Evolutionary conservation across 2,113 vertebrate species (phyloP).

Genomic region (Myrmophylax atrothorax): DNA sequence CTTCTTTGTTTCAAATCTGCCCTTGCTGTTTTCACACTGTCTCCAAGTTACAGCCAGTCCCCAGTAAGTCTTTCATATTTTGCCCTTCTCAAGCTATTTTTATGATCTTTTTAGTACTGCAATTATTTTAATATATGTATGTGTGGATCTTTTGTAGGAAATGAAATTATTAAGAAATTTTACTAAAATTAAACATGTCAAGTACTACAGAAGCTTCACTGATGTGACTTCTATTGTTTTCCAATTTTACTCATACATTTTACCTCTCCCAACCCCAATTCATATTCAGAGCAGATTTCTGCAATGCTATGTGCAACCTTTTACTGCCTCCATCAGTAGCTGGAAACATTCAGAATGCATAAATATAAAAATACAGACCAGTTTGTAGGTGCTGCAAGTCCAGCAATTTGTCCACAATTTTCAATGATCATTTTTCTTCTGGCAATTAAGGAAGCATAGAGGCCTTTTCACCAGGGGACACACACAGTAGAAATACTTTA

Average conservation of each 20-base stretch:
- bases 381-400: neutral
- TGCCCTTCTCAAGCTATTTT: neutral
- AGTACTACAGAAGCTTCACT: neutral
- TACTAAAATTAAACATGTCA: neutral
- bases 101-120: neutral
- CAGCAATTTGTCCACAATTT: neutral
- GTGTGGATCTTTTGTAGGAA: neutral
- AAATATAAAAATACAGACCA: neutral
- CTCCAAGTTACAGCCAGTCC: neutral
- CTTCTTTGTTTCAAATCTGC: neutral
- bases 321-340: neutral
- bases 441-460: accelerated
- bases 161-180: neutral
- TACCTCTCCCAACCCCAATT: neutral
- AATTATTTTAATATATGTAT: neutral
- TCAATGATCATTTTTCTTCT: neutral
- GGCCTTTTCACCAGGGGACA: neutral
- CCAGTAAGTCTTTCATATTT: neutral
- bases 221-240: neutral
- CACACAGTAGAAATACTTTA: neutral
- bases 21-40: neutral
- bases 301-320: neutral
- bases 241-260: neutral
- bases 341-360: neutral
- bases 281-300: neutral